Evolutionary conservation across 1,140 invertebrate species (phyloP), one percentile per base, ranked within the genome.

Genomic region (Anastrepha obliqua): DNA sequence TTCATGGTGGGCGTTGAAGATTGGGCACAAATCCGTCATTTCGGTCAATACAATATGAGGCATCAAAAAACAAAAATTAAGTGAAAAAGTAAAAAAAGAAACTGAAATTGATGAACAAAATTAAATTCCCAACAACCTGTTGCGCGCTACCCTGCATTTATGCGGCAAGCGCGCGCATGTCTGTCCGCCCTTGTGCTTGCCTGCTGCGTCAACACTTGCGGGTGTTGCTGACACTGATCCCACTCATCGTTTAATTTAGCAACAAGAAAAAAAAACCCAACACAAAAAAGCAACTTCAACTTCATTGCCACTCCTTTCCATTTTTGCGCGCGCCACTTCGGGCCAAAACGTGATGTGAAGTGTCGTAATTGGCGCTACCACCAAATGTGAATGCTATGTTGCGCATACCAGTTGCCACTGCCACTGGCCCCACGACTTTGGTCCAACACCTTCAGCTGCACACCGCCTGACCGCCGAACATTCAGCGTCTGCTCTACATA

Each of bases 221-320:
- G 74, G 74, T 55, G 74, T 81, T 81, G 74, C 74, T 81, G 74
- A 81, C 74, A 81, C 74, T 55, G 74, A 81, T 81, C 74, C 74
- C 74, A 81, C 74, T 81, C 74, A 81, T n/a, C 47, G 47, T 17
- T 81, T 81, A n/a, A 81, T 55, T 81, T 55, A 55, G 47, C n/a
- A n/a, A 55, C 1, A 20, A 81, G 44, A 55, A 81, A 51, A 55
- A 55, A 55, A 55, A 47, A 44, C 6, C 15, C 5, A 15, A 47
- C 15, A 51, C 13, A 51, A 20, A 78, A 15, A 39, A 67, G 11
- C 65, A 42, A 42, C 20, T 39, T 0, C 65, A 1, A 65, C 0
- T 15, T 74, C 42, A 74, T 17, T 58, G 47, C n/a, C 4, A 55
- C 20, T 81, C 74, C 74, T 81, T 81, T 81, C 74, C 11, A 11